Evolutionary conservation across 2,797 vertebrate species (phyloP).

Genomic region (Pseudopleuronectes americanus): DNA sequence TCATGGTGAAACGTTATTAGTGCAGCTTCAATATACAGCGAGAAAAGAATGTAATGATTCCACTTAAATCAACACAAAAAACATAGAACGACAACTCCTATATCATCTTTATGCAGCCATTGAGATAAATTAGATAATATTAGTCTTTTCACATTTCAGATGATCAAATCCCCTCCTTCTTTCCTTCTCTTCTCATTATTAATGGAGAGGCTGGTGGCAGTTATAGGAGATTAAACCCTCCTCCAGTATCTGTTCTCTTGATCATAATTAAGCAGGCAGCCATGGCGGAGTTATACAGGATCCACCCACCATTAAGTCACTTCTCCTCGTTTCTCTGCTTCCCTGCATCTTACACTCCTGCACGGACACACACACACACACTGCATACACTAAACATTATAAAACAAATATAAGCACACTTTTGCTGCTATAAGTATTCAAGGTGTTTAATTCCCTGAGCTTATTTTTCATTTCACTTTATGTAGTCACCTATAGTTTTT

Average conservation of each 20-base stretch:
- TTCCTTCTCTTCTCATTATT: slow-evolving; percentile 33
- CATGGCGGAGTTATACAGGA: slow-evolving; percentile 44
- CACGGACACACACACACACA: slow-evolving; percentile 1
- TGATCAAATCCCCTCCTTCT: slow-evolving; percentile 12
- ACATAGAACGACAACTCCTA: not conserved
- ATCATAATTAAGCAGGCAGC: slow-evolving; percentile 73
- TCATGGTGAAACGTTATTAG: not conserved
- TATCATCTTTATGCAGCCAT: not conserved
- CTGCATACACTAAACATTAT: not conserved
- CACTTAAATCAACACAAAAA: not conserved
- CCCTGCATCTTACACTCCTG: slow-evolving; percentile 25
- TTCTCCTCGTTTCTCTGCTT: slow-evolving; percentile 39
- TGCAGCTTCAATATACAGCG: not conserved
- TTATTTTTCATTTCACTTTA: not conserved
- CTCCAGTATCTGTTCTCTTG: slow-evolving; percentile 65
- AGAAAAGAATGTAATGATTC: not conserved
- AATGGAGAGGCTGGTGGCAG: slow-evolving; percentile 50
- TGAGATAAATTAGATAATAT: slow-evolving; percentile 1
- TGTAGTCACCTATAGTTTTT: no score
- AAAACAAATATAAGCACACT: slow-evolving; percentile 9
- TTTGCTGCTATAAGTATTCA: not conserved
- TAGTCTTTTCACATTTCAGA: slow-evolving; percentile 21
- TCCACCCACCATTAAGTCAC: slow-evolving; percentile 64
- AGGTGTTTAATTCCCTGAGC: not conserved
- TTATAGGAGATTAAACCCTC: slow-evolving; percentile 67